A percentile compares a stretch with the other conserved stretches of the same genome.
Conservation (phyloP, 1,140 invertebrate species). For the Lordiphosa collinella region DNA sequence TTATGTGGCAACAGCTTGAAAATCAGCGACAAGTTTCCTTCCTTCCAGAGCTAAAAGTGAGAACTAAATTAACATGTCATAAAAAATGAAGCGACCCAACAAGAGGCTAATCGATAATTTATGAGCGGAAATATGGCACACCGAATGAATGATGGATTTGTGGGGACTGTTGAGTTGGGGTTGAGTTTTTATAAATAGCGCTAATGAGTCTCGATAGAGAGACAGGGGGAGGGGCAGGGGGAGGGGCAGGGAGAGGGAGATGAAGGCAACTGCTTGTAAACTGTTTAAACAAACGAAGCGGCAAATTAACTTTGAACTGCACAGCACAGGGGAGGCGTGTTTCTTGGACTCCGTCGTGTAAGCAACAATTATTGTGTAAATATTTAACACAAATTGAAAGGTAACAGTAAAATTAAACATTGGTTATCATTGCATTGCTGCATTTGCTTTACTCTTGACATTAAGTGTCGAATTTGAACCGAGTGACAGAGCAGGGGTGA, state of each 20-base stretch:
- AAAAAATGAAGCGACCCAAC: conserved; percentile 16
- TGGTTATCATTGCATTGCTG: conserved; percentile 36
- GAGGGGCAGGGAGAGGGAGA: too few species aligned
- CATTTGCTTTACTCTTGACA: conserved; percentile 1
- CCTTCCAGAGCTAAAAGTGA: conserved; percentile 16
- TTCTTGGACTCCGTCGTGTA: conserved; percentile 35
- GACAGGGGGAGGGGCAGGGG: background rate
- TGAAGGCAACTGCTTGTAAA: conserved; percentile 45
- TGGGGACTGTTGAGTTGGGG: conserved; percentile 1
- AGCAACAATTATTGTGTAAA: conserved; percentile 57
- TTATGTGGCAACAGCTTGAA: conserved; percentile 24
- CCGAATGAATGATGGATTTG: conserved; percentile 36
- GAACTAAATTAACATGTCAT: conserved; percentile 66
- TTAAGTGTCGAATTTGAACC: background rate
- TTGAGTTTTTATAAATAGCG: conserved; percentile 65
- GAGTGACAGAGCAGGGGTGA: background rate
- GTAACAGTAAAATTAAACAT: conserved; percentile 67
- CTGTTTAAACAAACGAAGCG: conserved; percentile 62
- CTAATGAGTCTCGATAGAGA: conserved; percentile 45
- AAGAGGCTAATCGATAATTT: conserved; percentile 67
- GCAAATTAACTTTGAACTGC: conserved; percentile 57
- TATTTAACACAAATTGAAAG: conserved; percentile 61
- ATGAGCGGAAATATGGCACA: conserved; percentile 60
- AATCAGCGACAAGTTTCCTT: conserved; percentile 44
- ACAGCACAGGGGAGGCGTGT: background rate